These are phyloP conservation scores for Regulus satrapa DNA, from an alignment of 2,113 vertebrate species.

Conservation along the genomic window DNA sequence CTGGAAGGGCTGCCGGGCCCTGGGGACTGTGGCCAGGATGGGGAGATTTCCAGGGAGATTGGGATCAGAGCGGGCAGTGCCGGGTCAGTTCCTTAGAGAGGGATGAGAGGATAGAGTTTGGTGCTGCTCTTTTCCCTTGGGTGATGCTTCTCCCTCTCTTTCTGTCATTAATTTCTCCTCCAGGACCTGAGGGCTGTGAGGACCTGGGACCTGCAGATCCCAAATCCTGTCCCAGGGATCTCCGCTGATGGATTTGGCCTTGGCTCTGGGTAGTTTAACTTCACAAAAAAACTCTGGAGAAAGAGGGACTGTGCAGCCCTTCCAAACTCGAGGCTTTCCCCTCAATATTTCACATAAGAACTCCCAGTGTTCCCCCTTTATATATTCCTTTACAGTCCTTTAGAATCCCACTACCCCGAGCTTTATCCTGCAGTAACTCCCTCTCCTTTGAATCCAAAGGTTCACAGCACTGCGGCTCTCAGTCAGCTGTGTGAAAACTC, in stretches of 20 bases:
- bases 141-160: background rate
- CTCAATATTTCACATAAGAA: accelerated
- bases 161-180: background rate
- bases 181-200: background rate
- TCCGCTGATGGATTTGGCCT: background rate
- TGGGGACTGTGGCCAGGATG: background rate
- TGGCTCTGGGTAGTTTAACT: background rate
- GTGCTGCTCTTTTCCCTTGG: background rate
- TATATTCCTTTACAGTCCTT: background rate
- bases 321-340: background rate
- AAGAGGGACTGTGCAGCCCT: background rate
- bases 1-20: accelerated
- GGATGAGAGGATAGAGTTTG: background rate
- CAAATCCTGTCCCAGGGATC: background rate
- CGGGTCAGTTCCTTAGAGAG: accelerated
- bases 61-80: background rate
- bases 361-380: background rate
- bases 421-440: background rate
- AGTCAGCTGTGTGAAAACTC: background rate
- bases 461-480: accelerated
- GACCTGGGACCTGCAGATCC: background rate
- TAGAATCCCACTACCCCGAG: accelerated
- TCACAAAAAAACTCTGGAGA: background rate
- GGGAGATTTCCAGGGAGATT: background rate
- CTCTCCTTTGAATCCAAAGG: background rate